These are phyloP conservation scores for Hoplias malabaricus DNA, from an alignment of 2,113 vertebrate species.

Conservation along the genomic window DNA sequence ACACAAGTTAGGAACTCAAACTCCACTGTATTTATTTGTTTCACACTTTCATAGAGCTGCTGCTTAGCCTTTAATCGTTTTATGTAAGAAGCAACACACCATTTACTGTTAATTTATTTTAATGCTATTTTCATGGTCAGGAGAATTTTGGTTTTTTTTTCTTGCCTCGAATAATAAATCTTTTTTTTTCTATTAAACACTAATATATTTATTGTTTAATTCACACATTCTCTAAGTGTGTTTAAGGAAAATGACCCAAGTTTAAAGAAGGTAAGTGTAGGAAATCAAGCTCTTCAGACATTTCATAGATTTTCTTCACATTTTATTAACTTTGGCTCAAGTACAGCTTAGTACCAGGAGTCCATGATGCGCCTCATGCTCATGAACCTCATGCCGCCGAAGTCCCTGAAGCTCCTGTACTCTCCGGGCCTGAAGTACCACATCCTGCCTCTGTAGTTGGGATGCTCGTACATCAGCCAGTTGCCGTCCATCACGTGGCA, in stretches of 20 bases:
- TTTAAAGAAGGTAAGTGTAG: not conserved
- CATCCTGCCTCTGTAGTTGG: conserved; percentile 58
- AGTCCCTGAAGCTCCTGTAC: conserved; percentile 54
- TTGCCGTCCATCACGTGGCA: conserved; percentile 65
- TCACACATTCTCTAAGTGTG: not conserved
- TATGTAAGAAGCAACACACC: no score
- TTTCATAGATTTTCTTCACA: not conserved
- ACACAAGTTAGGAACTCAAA: no score
- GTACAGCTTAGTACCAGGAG: not conserved
- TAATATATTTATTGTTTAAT: no score
- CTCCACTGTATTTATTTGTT: no score
- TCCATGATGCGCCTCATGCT: conserved; percentile 20
- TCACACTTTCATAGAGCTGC: no score
- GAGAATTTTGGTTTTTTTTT: no score
- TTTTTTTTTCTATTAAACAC: no score
- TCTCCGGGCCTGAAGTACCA: conserved; percentile 56
- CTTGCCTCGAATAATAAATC: no score
- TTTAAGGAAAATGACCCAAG: no score
- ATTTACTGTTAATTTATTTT: no score
- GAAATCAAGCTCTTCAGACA: not conserved
- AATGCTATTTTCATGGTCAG: no score
- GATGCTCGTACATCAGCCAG: conserved; percentile 63
- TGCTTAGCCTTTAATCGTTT: no score
- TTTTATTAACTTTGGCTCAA: not conserved
- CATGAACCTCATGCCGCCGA: conserved; percentile 26